These are phyloP conservation scores for Temnothorax longispinosus DNA, from an alignment of 1,140 invertebrate species.

Conservation along the genomic window DNA sequence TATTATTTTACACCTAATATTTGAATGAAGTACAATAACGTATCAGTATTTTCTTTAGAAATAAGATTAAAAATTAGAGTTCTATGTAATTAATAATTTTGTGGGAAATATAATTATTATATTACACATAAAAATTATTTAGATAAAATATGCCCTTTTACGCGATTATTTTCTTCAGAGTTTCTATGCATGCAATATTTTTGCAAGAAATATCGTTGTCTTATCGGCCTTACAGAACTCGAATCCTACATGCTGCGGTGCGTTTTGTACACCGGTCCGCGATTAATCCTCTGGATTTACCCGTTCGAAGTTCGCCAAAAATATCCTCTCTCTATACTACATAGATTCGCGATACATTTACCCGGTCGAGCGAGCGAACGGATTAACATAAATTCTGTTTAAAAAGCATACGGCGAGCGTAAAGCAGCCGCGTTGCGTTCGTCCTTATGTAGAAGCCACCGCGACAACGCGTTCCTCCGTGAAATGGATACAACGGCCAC, in stretches of 20 bases:
- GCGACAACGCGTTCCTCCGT: neutral
- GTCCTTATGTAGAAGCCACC: constrained; percentile 38
- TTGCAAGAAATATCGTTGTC: neutral
- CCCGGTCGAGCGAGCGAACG: neutral
- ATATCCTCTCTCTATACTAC: neutral
- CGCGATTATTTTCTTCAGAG: neutral
- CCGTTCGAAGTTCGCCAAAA: constrained; percentile 20
- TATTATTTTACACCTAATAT: neutral
- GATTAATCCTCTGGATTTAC: constrained; percentile 37
- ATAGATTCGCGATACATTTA: constrained; percentile 11
- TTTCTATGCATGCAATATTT: neutral
- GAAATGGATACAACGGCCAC: neutral
- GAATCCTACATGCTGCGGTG: neutral
- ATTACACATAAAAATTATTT: neutral
- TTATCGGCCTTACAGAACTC: neutral
- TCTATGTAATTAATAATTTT: neutral
- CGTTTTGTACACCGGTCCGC: neutral
- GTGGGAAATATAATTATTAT: neutral
- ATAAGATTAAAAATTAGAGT: neutral
- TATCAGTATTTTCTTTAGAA: neutral
- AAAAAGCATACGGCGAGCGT: constrained; percentile 13
- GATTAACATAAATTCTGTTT: constrained; percentile 57
- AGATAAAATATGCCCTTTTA: neutral
- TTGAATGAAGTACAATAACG: neutral
- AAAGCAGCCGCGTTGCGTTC: neutral